Conservation (phyloP, 2,113 vertebrate species). For the Lonchura striata region DNA sequence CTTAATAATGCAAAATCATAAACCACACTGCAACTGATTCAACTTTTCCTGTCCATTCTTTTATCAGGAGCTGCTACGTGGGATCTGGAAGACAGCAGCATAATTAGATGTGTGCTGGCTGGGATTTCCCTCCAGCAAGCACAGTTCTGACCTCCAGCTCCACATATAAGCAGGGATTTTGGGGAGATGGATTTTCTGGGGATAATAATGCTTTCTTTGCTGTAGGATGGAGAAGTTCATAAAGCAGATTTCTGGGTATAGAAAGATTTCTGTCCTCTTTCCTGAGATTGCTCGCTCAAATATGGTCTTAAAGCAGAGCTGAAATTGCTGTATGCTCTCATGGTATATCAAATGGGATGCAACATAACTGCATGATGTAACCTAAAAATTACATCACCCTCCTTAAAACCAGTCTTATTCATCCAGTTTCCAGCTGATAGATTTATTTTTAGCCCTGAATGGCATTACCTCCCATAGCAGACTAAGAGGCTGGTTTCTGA, state of each 20-base stretch:
- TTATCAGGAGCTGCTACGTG: not conserved
- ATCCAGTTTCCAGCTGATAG: not conserved
- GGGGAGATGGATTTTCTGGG: not conserved
- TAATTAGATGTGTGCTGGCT: conserved; percentile 20
- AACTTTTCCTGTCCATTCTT: not conserved
- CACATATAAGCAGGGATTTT: not conserved
- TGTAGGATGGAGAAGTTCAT: not conserved
- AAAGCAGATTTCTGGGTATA: not conserved
- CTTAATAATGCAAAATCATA: conserved; percentile 57
- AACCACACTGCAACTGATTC: not conserved
- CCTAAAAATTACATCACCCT: conserved; percentile 8
- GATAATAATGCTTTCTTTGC: not conserved
- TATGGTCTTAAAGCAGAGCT: not conserved
- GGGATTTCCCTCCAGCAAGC: conserved; percentile 29
- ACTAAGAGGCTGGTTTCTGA: not conserved
- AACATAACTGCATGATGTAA: not conserved
- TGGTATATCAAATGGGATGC: not conserved
- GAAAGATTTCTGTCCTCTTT: not conserved
- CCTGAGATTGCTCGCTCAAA: not conserved
- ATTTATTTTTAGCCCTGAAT: not conserved
- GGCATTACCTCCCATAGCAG: not conserved
- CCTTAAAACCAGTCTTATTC: conserved; percentile 21
- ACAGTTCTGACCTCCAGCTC: not conserved
- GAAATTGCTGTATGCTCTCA: not conserved
- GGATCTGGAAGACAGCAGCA: not conserved